These are phyloP conservation scores for Pseudomyrmex gracilis DNA, from an alignment of 1,140 invertebrate species.

Conservation along the genomic window DNA sequence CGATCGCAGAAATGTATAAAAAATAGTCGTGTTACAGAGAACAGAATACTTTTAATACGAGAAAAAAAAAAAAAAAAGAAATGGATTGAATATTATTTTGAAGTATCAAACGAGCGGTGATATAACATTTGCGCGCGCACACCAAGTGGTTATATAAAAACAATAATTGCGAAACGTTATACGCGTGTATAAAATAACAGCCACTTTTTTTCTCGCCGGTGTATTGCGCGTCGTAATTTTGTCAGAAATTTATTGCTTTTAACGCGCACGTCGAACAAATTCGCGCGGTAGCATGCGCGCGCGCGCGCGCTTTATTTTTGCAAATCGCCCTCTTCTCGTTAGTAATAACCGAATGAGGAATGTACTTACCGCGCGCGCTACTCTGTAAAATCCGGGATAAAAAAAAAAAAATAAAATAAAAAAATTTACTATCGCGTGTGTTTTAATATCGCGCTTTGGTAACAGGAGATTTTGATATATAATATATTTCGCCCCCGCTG, in stretches of 20 bases:
- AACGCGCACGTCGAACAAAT: not conserved
- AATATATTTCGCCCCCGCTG: slow-evolving; percentile 11
- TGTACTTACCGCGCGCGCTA: not conserved
- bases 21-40: too few relatives aligned
- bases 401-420: not conserved
- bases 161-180: not conserved
- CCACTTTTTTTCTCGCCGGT: not conserved
- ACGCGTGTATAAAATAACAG: slow-evolving; percentile 9
- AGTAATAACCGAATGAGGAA: slow-evolving; percentile 4
- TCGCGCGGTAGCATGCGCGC: too few relatives aligned
- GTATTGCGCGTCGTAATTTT: not conserved
- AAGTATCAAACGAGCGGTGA: too few relatives aligned
- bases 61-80: too few relatives aligned
- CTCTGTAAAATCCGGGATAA: too few relatives aligned
- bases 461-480: not conserved
- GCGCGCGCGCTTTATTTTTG: slow-evolving; percentile 10
- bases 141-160: not conserved
- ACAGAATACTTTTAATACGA: too few relatives aligned
- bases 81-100: too few relatives aligned
- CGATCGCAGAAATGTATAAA: too few relatives aligned
- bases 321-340: not conserved
- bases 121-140: too few relatives aligned
- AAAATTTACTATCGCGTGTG: slow-evolving; percentile 12
- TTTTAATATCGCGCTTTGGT: not conserved
- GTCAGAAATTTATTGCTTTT: slow-evolving; percentile 9